phyloP scores from a whole-genome alignment of 2,113 vertebrate species.

The Engystomops pustulosus region DNA sequence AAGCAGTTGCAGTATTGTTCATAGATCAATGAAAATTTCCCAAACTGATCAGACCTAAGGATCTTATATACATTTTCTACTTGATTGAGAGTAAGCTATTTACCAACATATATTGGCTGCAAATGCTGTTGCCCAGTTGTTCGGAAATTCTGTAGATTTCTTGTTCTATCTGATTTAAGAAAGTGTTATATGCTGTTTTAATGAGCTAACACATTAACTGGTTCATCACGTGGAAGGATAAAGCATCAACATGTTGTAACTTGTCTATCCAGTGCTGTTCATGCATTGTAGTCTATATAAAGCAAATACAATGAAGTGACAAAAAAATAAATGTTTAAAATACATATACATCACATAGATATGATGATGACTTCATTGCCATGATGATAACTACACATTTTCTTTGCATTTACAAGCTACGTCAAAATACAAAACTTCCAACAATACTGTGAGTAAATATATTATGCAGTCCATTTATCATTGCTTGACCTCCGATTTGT shows the following conservation, averaged over 20 bases:
- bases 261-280: not conserved
- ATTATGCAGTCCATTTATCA: not conserved
- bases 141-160: not conserved
- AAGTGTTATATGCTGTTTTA: not conserved
- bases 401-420: not conserved
- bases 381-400: not conserved
- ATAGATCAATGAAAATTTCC: not conserved
- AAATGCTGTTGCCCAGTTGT: not conserved
- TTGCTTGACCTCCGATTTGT: not conserved
- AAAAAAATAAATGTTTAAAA: no score
- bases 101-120: no score
- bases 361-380: not conserved
- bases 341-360: not conserved
- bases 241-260: conserved; percentile 8
- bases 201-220: not conserved
- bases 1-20: not conserved
- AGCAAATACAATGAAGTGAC: no score
- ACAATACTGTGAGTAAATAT: not conserved
- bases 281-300: not conserved
- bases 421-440: not conserved
- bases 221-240: not conserved
- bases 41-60: not conserved
- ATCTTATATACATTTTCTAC: no score
- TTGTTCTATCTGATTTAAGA: not conserved
- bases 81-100: no score